phyloP scores from a whole-genome alignment of 1,140 invertebrate species.

The Penaeus indicus region DNA sequence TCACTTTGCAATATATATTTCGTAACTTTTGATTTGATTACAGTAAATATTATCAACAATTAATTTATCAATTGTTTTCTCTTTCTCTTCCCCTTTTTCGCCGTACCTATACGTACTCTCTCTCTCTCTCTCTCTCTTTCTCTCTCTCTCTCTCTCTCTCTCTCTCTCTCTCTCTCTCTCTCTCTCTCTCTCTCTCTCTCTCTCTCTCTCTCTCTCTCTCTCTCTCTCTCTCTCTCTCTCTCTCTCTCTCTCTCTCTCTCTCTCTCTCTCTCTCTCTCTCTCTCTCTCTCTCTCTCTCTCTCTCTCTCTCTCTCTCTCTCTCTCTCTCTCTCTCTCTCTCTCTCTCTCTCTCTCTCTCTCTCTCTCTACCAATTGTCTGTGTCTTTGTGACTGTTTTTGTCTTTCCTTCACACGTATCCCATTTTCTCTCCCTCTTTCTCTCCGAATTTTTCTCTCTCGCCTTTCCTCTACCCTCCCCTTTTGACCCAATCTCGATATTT shows the following conservation, averaged over 20 bases:
- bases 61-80: neutral
- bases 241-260: neutral
- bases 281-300: neutral
- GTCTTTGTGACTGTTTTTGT: no score
- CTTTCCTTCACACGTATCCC: neutral
- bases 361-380: no score
- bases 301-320: neutral
- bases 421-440: neutral
- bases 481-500: neutral
- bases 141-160: neutral
- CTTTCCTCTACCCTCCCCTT: neutral
- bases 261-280: no score
- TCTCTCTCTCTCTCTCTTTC: neutral
- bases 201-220: neutral
- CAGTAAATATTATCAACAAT: no score
- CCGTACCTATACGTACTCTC: neutral
- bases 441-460: neutral
- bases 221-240: neutral
- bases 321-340: neutral
- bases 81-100: slow-evolving; percentile 27
- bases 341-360: no score
- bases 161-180: neutral
- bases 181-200: no score
- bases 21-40: no score
- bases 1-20: no score